These are phyloP conservation scores for Xylophagus ater DNA, from an alignment of 2,888 invertebrate species.

Conservation along the genomic window DNA sequence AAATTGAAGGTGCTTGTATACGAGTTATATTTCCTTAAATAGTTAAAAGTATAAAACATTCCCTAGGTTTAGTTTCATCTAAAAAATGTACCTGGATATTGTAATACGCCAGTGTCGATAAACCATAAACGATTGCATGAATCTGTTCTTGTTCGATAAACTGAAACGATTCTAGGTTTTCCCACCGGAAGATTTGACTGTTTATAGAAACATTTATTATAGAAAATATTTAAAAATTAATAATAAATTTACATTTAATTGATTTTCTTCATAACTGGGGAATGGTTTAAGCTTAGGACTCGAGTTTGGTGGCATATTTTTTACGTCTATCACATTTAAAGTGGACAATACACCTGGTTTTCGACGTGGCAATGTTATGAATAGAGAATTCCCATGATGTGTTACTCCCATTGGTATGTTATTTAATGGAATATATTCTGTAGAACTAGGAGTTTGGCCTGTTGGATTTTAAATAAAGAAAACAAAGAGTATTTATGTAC, in stretches of 20 bases:
- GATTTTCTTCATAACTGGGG: too few relatives aligned
- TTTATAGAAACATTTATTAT: too few relatives aligned
- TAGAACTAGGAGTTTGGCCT: not conserved
- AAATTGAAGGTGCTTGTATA: constrained; percentile 50
- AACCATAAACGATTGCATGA: constrained; percentile 66
- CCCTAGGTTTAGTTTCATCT: too few relatives aligned
- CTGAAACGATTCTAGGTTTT: constrained; percentile 52
- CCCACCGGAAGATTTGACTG: too few relatives aligned
- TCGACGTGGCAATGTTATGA: constrained; percentile 61
- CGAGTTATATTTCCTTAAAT: constrained; percentile 29
- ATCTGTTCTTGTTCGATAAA: constrained; percentile 61
- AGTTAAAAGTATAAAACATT: too few relatives aligned
- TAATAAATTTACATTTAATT: too few relatives aligned
- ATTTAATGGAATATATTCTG: constrained; percentile 30
- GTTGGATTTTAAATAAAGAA: too few relatives aligned
- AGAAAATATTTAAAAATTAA: too few relatives aligned
- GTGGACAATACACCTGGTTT: constrained; percentile 52
- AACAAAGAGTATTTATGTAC: too few relatives aligned
- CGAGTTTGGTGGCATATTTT: too few relatives aligned
- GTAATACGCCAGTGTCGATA: constrained; percentile 62
- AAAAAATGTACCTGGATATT: constrained; percentile 54
- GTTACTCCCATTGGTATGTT: constrained; percentile 37
- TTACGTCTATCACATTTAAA: too few relatives aligned
- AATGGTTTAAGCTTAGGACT: too few relatives aligned
- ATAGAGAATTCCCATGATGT: constrained; percentile 45